Evolutionary conservation across 2,113 vertebrate genomes (phyloP).

Genomic region (Ornithorhynchus anatinus): DNA sequence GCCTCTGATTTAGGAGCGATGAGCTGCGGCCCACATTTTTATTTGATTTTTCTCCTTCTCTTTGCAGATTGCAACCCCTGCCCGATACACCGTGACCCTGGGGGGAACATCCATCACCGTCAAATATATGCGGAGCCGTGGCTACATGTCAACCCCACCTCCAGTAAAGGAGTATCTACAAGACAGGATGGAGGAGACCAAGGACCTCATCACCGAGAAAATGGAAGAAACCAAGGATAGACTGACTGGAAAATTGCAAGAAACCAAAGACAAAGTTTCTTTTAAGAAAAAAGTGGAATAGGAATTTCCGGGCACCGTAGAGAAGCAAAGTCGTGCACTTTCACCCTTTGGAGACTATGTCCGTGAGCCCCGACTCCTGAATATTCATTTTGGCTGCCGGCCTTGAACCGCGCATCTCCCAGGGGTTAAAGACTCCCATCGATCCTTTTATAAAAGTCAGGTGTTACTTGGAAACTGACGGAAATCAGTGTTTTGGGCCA

Average conservation of each 20-base stretch:
- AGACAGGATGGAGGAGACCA: conserved; percentile 83
- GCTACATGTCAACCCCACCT: conserved; percentile 91
- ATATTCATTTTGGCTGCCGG: conserved; percentile 1
- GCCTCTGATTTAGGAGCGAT: no score
- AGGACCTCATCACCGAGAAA: conserved; percentile 82
- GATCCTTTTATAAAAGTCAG: conserved; percentile 26
- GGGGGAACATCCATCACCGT: conserved; percentile 91
- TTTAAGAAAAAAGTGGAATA: conserved; percentile 91
- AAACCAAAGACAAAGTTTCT: conserved; percentile 94
- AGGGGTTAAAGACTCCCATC: conserved; percentile 40
- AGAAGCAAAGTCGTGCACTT: conserved; percentile 49
- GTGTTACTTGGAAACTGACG: background rate
- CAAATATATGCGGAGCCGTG: conserved; percentile 86
- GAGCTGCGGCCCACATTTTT: background rate
- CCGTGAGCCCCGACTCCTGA: conserved; percentile 48
- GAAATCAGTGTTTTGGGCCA: conserved; percentile 41
- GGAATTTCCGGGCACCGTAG: conserved; percentile 29
- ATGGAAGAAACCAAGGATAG: conserved; percentile 89
- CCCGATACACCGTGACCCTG: conserved; percentile 89
- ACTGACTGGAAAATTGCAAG: conserved; percentile 83
- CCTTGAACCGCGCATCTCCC: conserved; percentile 11
- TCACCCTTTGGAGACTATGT: conserved; percentile 49
- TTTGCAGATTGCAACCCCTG: conserved; percentile 91
- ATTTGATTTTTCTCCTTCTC: conserved; percentile 21
- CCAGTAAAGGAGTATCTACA: conserved; percentile 91